phyloP scores from a whole-genome alignment of 1,140 invertebrate species.

The Macrostomum lignano region DNA sequence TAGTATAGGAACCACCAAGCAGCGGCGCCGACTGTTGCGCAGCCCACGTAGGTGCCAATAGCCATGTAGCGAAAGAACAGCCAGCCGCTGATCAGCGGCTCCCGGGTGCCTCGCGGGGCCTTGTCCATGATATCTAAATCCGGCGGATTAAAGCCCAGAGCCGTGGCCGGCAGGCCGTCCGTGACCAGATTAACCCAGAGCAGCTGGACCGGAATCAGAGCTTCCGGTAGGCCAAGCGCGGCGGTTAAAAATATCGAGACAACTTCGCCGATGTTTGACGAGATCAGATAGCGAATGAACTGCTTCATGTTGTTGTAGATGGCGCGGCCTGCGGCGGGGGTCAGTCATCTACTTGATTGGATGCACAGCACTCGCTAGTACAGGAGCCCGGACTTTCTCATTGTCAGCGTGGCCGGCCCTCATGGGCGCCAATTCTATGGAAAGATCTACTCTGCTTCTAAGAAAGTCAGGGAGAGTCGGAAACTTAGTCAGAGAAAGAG shows the following conservation, averaged over 20 bases:
- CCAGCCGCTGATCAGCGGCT: constrained; percentile 94
- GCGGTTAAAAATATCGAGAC: constrained; percentile 84
- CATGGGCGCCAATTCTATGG: too few relatives aligned
- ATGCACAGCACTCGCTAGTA: too few relatives aligned
- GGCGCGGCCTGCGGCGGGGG: constrained; percentile 74
- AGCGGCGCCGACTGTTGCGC: constrained; percentile 85
- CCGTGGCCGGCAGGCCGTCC: constrained; percentile 95
- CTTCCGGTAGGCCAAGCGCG: constrained; percentile 91
- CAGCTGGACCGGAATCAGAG: constrained; percentile 90
- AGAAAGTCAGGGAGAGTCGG: too few relatives aligned
- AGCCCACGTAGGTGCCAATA: constrained; percentile 65
- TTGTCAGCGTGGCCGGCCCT: too few relatives aligned
- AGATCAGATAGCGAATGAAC: constrained; percentile 97
- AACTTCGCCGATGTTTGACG: constrained; percentile 87
- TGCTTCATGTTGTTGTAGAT: constrained; percentile 99
- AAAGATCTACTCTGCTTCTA: too few relatives aligned
- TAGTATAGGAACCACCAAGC: constrained; percentile 97
- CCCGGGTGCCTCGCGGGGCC: constrained; percentile 74
- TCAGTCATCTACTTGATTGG: too few relatives aligned
- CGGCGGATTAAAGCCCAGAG: constrained; percentile 95
- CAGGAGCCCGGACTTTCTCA: too few relatives aligned
- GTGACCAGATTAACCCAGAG: constrained; percentile 99
- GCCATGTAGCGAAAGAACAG: constrained; percentile 94
- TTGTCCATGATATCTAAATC: constrained; percentile 98
- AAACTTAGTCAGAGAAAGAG: too few relatives aligned